Evolutionary conservation across 2,797 vertebrate species (phyloP), one percentile per base, ranked within the genome.

Genomic region (Oreortyx pictus): DNA sequence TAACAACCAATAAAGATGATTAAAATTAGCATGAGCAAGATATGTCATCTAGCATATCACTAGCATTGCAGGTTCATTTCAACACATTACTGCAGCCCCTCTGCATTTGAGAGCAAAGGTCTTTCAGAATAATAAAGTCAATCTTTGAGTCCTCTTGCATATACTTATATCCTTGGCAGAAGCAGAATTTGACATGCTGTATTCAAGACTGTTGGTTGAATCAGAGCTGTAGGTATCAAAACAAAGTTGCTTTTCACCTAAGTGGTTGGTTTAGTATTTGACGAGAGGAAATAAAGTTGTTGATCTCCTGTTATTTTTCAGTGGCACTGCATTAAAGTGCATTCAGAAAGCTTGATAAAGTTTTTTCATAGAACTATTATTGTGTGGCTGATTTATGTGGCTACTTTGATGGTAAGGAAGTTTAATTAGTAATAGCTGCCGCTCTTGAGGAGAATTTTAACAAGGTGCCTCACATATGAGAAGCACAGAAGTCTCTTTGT

Each of bases 391-490:
- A 96, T 95, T 91, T 86, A 96, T 96, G 84, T 83, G 62, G 46
- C 90, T 49, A 78, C 91, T 94, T 96, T 96, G 90, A 96, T 87
- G 88, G 70, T 68, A 91, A 90, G 29, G 72, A 94, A 61, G 75
- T 93, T 87, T 82, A 89, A 95, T 94, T 95, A 97, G 89, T 88
- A 94, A 92, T 84, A 93, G 88, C 66, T 95, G 86, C 56, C 87
- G 82, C 65, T 87, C 83, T 96, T 90, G 79, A 93, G 75, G 93
- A 88, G 84, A 94, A 95, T 96, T 96, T 97, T 97, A 97, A 96
- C 87, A 97, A 95, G 86, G 95, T 91, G 67, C 76, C 90, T 93
- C 82, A 60, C 61, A 57, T 70, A 76, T 22, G 65, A 95, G 92
- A 93, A 90, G 61, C 57, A 93, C 74, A 92, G 61, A 88, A 89